phyloP scores from a whole-genome alignment of 1,140 invertebrate species.

The Brachionus angularis region DNA sequence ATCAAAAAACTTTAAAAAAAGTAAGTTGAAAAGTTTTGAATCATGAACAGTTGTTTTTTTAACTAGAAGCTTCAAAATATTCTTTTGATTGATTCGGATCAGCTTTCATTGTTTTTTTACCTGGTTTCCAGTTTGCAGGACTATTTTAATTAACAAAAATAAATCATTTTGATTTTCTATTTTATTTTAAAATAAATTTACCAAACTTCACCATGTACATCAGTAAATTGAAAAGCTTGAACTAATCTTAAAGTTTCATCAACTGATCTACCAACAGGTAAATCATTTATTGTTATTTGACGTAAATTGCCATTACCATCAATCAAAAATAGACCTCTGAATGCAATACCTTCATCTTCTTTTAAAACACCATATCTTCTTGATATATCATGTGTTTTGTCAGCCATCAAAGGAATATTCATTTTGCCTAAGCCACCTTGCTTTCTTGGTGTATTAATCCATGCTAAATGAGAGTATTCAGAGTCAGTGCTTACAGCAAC shows the following conservation, averaged over 20 bases:
- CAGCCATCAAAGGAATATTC: slow-evolving; percentile 89
- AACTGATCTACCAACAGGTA: slow-evolving; percentile 82
- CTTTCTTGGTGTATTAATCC: slow-evolving; percentile 89
- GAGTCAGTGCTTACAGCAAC: slow-evolving; percentile 82
- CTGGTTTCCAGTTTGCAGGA: slow-evolving; percentile 92
- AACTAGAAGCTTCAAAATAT: slow-evolving; percentile 70
- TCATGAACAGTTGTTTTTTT: too few relatives aligned
- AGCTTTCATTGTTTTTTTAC: slow-evolving; percentile 87
- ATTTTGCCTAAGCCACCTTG: slow-evolving; percentile 89
- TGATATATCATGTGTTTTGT: slow-evolving; percentile 80
- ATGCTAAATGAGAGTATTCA: slow-evolving; percentile 83
- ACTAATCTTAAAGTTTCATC: slow-evolving; percentile 66
- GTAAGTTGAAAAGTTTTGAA: too few relatives aligned
- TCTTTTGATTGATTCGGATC: slow-evolving; percentile 75
- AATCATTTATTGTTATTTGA: slow-evolving; percentile 94
- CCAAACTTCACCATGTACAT: slow-evolving; percentile 65
- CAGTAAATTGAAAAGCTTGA: slow-evolving; percentile 66
- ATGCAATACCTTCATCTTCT: slow-evolving; percentile 84
- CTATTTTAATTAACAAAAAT: too few relatives aligned
- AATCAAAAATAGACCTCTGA: slow-evolving; percentile 94
- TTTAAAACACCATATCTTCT: slow-evolving; percentile 75
- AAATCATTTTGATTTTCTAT: slow-evolving; percentile 18
- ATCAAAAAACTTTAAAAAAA: too few relatives aligned
- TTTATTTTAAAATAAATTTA: slow-evolving; percentile 43
- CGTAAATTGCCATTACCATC: slow-evolving; percentile 83